A percentile compares a stretch with the other conserved stretches of the same genome.
phyloP scores from a whole-genome alignment of 2,888 invertebrate species.

The Strigamia maritima region DNA sequence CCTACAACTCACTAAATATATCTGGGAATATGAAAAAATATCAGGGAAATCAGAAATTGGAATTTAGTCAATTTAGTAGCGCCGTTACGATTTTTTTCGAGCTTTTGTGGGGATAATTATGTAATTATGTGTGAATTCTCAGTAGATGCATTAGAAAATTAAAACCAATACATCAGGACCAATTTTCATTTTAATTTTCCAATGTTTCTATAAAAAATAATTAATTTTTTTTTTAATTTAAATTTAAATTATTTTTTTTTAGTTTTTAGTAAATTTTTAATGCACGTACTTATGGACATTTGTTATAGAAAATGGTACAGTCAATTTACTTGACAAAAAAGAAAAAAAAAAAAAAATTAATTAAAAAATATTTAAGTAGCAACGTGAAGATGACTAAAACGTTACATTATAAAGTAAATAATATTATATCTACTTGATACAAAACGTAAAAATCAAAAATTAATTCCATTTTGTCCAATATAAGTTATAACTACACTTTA shows the following conservation, averaged over 20 bases:
- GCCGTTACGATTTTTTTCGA: too few relatives aligned
- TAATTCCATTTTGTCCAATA: background rate
- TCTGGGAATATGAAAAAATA: background rate
- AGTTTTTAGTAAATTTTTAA: conserved; percentile 7
- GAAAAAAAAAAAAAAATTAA: background rate
- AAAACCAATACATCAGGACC: background rate
- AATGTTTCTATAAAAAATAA: background rate
- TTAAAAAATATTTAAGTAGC: background rate
- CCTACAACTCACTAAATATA: background rate
- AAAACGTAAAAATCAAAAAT: background rate
- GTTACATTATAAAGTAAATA: too few relatives aligned
- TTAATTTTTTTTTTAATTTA: too few relatives aligned
- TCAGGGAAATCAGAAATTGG: too few relatives aligned
- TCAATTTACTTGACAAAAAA: background rate
- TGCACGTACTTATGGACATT: conserved; percentile 15
- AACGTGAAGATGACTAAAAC: background rate
- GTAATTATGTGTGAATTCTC: too few relatives aligned
- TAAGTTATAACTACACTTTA: background rate
- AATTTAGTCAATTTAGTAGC: too few relatives aligned
- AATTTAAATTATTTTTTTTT: background rate
- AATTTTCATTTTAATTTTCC: background rate
- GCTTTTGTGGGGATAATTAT: too few relatives aligned
- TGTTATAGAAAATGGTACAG: conserved; percentile 3
- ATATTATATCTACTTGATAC: background rate
- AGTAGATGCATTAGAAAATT: background rate